Evolutionary conservation across 2,888 invertebrate genomes (phyloP).

Genomic region (Drepanosiphum platanoidis): DNA sequence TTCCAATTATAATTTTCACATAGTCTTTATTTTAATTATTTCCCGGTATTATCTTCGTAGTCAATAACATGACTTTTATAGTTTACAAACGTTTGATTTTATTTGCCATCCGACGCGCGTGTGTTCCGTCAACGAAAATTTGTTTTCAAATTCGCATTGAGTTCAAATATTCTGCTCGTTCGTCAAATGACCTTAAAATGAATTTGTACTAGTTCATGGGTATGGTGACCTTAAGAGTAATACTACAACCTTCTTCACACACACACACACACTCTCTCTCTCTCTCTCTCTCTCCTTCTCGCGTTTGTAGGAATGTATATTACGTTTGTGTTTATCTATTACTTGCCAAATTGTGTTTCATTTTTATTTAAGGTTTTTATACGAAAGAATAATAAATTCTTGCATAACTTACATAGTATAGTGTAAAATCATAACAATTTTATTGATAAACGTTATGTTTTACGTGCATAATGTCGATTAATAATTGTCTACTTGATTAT

Average conservation of each 20-base stretch:
- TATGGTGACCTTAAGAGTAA: constrained; percentile 38
- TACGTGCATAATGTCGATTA: too few species aligned
- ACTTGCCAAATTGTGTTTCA: constrained; percentile 35
- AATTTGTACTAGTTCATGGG: constrained; percentile 15
- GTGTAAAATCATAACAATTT: too few species aligned
- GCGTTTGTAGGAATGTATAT: neutral
- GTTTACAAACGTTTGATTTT: too few species aligned
- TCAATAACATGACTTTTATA: too few species aligned
- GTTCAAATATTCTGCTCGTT: neutral
- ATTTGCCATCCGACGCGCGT: too few species aligned
- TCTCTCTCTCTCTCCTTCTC: neutral
- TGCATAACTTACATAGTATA: neutral
- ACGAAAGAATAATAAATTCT: neutral
- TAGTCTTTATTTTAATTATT: too few species aligned
- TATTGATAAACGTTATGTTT: too few species aligned
- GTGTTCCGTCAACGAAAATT: neutral
- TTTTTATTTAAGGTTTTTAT: neutral
- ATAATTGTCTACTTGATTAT: too few species aligned
- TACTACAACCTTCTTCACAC: constrained; percentile 15
- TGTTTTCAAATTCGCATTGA: neutral
- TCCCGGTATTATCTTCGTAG: too few species aligned
- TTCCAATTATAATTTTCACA: too few species aligned
- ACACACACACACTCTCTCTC: neutral
- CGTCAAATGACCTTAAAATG: neutral
- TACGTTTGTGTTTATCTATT: neutral